Conservation (phyloP, 2,888 invertebrate genomes). For the Dendrolimus pini region DNA sequence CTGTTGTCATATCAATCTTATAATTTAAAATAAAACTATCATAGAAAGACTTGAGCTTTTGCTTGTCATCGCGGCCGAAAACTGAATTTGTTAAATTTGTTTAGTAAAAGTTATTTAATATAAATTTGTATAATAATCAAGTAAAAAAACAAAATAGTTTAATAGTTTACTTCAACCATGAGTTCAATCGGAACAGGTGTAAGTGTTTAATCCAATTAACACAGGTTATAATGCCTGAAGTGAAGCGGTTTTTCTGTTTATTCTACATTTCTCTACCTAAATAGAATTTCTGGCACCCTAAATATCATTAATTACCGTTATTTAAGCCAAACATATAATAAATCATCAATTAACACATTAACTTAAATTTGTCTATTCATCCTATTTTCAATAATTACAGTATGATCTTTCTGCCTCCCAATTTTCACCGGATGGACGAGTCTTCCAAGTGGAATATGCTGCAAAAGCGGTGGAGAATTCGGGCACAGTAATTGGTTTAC, state of each 20-base stretch:
- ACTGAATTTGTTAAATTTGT: slow-evolving; percentile 6
- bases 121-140: neutral
- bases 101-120: neutral
- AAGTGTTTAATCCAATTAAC: slow-evolving; percentile 57
- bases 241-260: neutral
- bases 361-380: slow-evolving; percentile 6
- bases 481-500: slow-evolving; percentile 95
- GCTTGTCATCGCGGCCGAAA: slow-evolving; percentile 56
- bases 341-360: no score
- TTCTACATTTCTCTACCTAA: neutral
- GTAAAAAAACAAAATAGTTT: neutral
- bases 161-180: slow-evolving; percentile 73
- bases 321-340: no score
- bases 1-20: no score
- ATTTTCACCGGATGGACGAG: slow-evolving; percentile 99
- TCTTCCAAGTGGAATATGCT: slow-evolving; percentile 99
- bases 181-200: slow-evolving; percentile 97
- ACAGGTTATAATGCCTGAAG: slow-evolving; percentile 25
- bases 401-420: slow-evolving; percentile 99
- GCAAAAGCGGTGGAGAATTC: slow-evolving; percentile 99
- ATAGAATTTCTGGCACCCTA: no score
- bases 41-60: slow-evolving; percentile 21
- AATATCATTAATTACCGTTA: no score
- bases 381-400: slow-evolving; percentile 70
- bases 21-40: no score